These are phyloP conservation scores for Ellobius talpinus DNA, from an alignment of 2,113 vertebrate species.

Conservation along the genomic window DNA sequence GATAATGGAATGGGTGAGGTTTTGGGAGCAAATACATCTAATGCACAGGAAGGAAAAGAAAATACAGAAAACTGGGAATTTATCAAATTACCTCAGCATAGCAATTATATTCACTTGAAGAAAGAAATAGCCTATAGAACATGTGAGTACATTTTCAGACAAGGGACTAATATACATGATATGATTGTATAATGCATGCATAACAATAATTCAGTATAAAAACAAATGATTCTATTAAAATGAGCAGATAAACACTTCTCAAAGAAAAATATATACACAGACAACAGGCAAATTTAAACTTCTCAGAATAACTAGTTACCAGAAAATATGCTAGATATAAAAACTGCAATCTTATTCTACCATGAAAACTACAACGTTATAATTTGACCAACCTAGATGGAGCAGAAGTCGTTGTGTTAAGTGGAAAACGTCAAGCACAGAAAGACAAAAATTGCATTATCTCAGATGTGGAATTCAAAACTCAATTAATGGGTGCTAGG, in stretches of 20 bases:
- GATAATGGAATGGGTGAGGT: neutral
- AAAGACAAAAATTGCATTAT: neutral
- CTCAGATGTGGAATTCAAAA: neutral
- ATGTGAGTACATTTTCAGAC: neutral
- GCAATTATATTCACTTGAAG: neutral
- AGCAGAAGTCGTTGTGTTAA: neutral
- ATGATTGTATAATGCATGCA: neutral
- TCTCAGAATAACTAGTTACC: neutral
- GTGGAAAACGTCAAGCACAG: neutral
- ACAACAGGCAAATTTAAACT: neutral
- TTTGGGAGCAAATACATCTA: neutral
- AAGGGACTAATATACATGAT: neutral
- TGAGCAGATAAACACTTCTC: neutral
- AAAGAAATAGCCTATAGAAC: neutral
- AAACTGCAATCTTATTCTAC: neutral
- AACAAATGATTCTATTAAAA: neutral
- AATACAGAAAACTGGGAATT: neutral
- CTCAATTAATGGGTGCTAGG: neutral
- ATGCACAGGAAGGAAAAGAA: neutral
- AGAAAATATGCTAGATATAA: neutral
- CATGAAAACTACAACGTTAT: neutral
- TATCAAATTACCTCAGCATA: neutral
- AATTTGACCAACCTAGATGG: neutral
- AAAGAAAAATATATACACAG: neutral
- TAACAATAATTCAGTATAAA: neutral